phyloP scores from a whole-genome alignment of 2,113 vertebrate genomes.

The Catharus minimus region DNA sequence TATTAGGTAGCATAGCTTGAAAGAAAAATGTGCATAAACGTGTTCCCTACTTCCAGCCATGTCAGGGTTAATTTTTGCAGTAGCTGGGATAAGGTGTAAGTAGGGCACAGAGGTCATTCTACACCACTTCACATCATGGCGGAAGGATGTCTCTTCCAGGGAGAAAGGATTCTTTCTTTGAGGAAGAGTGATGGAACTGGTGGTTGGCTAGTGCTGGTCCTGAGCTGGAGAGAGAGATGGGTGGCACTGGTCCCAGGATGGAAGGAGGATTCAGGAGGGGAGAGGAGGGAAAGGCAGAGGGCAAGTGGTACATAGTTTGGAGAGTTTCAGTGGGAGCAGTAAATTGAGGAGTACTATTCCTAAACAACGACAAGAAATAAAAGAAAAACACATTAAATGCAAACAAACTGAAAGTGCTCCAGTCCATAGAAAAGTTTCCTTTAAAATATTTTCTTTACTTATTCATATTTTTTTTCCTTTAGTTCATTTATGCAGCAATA shows the following conservation, averaged over 20 bases:
- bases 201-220: not conserved
- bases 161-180: not conserved
- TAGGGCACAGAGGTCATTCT: not conserved
- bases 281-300: not conserved
- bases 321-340: not conserved
- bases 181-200: too few relatives aligned
- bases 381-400: not conserved
- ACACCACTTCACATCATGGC: not conserved
- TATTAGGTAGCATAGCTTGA: not conserved
- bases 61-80: not conserved
- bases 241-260: not conserved
- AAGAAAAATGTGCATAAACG: not conserved
- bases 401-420: not conserved
- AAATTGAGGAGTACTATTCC: fast-evolving
- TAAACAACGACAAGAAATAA: not conserved
- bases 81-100: too few relatives aligned
- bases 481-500: not conserved
- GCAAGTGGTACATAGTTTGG: fast-evolving
- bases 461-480: not conserved
- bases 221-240: fast-evolving
- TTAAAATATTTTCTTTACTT: not conserved
- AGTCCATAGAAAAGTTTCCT: not conserved
- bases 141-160: not conserved
- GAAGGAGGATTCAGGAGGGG: not conserved
- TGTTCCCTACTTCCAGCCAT: not conserved